Base-by-base conservation (phyloP, 2,113 vertebrate species). In the Sterrhoptilus dennistouni region DNA sequence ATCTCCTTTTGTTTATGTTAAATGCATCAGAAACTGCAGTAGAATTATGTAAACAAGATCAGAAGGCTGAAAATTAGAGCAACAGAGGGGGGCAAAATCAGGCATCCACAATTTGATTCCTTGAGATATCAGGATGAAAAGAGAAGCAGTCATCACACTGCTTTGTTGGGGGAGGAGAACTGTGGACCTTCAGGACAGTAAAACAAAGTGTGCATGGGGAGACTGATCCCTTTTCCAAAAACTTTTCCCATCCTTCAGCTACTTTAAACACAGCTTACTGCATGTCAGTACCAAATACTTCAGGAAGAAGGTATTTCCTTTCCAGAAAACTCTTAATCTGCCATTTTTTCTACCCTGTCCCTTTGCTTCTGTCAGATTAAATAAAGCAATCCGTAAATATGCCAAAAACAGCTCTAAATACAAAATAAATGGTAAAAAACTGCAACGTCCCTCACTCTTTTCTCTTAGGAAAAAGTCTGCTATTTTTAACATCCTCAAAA, bases 401-500 rank as follows among this genome's bases (percentile, higher is more conserved):
- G 57, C 69, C 88, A 87, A 49, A 79, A n/a, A 28, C 60, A 82
- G 56, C 66, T 77, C 86, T 56, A 83, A 90, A 89, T 40, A 70
- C 59, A 88, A 93, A 88, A 87, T 94, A 96, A 90, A 91, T 77
- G 27, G 36, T 33, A 42, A 68, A 24, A 60, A 19, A 9, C 8
- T 28, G 27, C 76, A n/a, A 12, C 29, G 59, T 69, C 92, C 66
- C 59, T 90, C 40, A 64, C 40, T 76, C n/a, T 66, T 68, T 86
- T 94, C 80, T 80, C 91, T 93, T 93, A 81, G 80, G 64, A 95
- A 95, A 68, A 21, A 0, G 17, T 75, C 72, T 71, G 89, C 76
- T 95, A 85, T 96, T 96, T 94, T 96, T 90, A 96, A 87, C 40
- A 72, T 66, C 64, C 72, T 96, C 80, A 82, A 82, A 93, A 95